Evolutionary conservation across 2,797 vertebrate species (phyloP).

Genomic region (Micropoecilia bifurca): DNA sequence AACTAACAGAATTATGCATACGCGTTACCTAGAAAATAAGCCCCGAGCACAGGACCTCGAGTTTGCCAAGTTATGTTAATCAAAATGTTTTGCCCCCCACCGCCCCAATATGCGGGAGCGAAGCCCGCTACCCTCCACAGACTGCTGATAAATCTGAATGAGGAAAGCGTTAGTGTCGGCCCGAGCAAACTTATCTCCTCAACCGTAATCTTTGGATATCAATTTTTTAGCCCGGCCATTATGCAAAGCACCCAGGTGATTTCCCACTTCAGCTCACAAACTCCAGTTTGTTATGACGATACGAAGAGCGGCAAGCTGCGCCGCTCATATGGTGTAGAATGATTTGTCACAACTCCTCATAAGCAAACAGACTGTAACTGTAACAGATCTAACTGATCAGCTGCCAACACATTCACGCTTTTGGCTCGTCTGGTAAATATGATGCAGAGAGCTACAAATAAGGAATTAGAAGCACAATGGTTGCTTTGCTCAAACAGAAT

Average conservation of each 20-base stretch:
- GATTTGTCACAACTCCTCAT: slow-evolving; percentile 34
- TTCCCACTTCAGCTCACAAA: slow-evolving; percentile 25
- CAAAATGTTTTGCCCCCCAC: slow-evolving; percentile 39
- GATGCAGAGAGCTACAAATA: slow-evolving; percentile 2
- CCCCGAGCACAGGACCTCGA: slow-evolving; percentile 39
- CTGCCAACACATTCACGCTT: slow-evolving; percentile 4
- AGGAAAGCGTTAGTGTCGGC: slow-evolving; percentile 28
- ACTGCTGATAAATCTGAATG: slow-evolving; percentile 32
- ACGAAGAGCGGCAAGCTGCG: slow-evolving; percentile 10
- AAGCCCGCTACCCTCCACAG: slow-evolving; percentile 30
- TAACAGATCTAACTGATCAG: slow-evolving; percentile 5
- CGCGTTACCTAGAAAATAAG: slow-evolving; percentile 59
- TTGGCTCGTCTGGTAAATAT: background rate
- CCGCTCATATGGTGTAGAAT: slow-evolving; percentile 5
- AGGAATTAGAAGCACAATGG: background rate
- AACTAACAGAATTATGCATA: slow-evolving; percentile 68
- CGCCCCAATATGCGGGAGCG: slow-evolving; percentile 4
- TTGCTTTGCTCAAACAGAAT: background rate
- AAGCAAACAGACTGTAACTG: slow-evolving; percentile 7
- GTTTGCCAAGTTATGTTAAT: slow-evolving; percentile 54
- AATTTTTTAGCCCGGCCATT: slow-evolving; percentile 9
- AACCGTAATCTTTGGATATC: slow-evolving; percentile 29
- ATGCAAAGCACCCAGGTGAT: slow-evolving; percentile 29
- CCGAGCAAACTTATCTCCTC: slow-evolving; percentile 33
- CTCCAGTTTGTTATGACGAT: slow-evolving; percentile 18